Conservation (phyloP, 1,140 invertebrate species). For the Diorhabda sublineata region DNA sequence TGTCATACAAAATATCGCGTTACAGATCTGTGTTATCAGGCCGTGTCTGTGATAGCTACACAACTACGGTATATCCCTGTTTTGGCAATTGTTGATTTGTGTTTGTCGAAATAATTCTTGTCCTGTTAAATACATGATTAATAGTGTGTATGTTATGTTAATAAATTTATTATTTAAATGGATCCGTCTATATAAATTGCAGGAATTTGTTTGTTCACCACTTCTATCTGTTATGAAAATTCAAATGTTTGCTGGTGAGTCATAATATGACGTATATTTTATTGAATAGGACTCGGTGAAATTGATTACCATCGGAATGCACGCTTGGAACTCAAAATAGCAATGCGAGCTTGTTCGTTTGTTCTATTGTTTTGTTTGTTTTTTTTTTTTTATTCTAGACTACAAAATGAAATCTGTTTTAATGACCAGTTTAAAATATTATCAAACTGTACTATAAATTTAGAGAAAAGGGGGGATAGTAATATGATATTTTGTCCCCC, state of each 20-base stretch:
- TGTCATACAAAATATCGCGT: no score
- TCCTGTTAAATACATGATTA: conserved; percentile 18
- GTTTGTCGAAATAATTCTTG: conserved; percentile 17
- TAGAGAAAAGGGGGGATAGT: no score
- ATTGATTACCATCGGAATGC: conserved; percentile 10
- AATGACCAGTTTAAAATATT: no score
- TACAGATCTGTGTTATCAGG: no score
- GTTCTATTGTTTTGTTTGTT: no score
- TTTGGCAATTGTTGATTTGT: conserved; percentile 16
- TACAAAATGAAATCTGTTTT: no score
- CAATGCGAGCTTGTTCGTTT: no score
- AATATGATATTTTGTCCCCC: no score
- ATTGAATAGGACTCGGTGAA: conserved; percentile 3
- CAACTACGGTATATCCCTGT: not conserved
- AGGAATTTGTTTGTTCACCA: conserved; percentile 14
- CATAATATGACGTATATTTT: conserved; percentile 6
- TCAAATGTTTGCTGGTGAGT: conserved; percentile 9
- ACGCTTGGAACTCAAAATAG: not conserved
- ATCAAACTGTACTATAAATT: no score
- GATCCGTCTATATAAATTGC: conserved; percentile 17
- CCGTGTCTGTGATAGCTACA: no score
- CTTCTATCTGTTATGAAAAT: conserved; percentile 8
- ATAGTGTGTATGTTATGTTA: conserved; percentile 10
- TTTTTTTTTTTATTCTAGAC: no score
- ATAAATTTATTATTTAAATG: conserved; percentile 20